A percentile compares a stretch with the other conserved stretches of the same genome.
phyloP scores from a whole-genome alignment of 2,113 vertebrate species.

The Puma concolor region DNA sequence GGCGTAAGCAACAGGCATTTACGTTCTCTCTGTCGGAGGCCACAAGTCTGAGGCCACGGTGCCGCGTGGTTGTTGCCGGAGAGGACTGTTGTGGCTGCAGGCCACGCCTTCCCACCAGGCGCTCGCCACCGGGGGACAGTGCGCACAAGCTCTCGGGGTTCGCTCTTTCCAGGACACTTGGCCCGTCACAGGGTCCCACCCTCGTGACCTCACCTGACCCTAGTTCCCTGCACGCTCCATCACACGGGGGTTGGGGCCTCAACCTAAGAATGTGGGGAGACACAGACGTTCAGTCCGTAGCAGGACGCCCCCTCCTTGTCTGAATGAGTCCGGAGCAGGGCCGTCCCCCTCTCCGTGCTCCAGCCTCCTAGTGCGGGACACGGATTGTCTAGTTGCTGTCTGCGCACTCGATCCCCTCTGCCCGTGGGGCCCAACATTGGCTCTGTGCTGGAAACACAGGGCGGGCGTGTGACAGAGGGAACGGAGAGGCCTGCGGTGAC shows the following conservation, averaged over 20 bases:
- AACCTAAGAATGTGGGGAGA: no score
- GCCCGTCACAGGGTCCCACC: neutral
- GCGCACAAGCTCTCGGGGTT: rapidly evolving
- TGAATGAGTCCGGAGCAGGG: neutral
- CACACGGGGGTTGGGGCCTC: no score
- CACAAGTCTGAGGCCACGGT: neutral
- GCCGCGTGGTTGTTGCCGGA: neutral
- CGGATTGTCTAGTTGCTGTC: neutral
- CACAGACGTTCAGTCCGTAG: neutral
- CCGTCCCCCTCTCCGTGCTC: neutral
- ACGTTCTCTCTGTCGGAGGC: neutral
- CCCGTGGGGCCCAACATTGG: neutral
- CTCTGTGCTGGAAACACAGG: neutral
- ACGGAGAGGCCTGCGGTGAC: rapidly evolving
- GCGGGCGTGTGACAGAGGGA: rapidly evolving
- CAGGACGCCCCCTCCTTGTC: neutral
- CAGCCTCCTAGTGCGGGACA: rapidly evolving
- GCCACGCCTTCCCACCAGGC: neutral
- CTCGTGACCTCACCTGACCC: no score
- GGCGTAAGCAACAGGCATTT: neutral
- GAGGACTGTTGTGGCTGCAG: neutral
- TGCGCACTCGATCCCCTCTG: rapidly evolving
- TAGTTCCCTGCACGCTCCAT: neutral
- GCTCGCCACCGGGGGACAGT: rapidly evolving
- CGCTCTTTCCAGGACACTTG: no score